Percentiles rank a stretch among this genome's conserved stretches.
Evolutionary conservation across 1,140 invertebrate genomes (phyloP).

Genomic region (Procambarus clarkii): DNA sequence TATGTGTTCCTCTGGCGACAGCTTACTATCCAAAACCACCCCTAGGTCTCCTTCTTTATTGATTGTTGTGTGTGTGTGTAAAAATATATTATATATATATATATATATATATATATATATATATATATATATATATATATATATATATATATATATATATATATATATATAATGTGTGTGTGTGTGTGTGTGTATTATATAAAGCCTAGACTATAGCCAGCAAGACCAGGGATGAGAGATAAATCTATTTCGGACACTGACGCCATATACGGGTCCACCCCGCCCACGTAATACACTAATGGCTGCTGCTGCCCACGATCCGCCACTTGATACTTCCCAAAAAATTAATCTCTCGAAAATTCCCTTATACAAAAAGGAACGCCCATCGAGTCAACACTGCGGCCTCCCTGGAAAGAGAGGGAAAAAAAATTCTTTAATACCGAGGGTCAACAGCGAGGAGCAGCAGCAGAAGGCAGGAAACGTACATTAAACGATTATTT

Average conservation of each 20-base stretch:
- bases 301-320: conserved; percentile 16
- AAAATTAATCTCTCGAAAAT: background rate
- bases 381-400: background rate
- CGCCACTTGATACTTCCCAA: conserved; percentile 29
- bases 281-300: conserved; percentile 38
- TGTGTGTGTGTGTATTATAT: no score
- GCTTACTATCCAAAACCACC: no score
- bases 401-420: background rate
- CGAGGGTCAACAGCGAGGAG: conserved; percentile 1
- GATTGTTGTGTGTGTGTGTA: no score
- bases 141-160: background rate
- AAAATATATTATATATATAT: background rate
- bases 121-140: conserved; percentile 19
- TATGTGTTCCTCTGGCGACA: no score
- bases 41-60: no score
- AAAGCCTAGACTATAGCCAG: no score
- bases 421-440: conserved; percentile 21
- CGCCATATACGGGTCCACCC: background rate
- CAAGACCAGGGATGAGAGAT: no score
- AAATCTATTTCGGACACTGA: no score
- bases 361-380: background rate
- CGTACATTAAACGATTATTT: conserved; percentile 49
- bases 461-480: background rate
- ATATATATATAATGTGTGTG: no score
- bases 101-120: background rate